Base-by-base conservation (phyloP, 1,140 invertebrate species). In the Drosophila rufa region DNA sequence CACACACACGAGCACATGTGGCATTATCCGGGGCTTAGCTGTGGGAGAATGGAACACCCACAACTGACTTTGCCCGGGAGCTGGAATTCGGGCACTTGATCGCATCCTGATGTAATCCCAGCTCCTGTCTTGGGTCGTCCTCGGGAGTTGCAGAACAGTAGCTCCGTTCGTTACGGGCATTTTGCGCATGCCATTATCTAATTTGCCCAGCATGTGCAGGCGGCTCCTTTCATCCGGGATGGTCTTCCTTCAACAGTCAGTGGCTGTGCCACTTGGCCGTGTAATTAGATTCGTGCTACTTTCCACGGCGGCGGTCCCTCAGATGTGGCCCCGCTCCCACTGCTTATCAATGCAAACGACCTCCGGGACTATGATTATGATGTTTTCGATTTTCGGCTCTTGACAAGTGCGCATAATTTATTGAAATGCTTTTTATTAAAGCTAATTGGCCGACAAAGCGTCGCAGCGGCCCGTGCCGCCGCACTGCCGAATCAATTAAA, bases 151-250 rank as follows among this genome's bases (percentile, higher is more conserved):
- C 53, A 56, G 84, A 86, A 90, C 84, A 87, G 85, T 87, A 90
- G 84, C 85, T 27, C 43, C 55, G 67, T 73, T 74, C 70, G 70
- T 51, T 73, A 60, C 53, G 45, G 55, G 27, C 33, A 71, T 75
- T 86, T 86, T 86, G 82, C 82, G 83, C 83, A 73, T 67, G 69
- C 78, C 73, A 87, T 87, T 87, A 87, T 87, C 80, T 87, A 87
- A 90, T 87, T 90, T 80, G 82, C 61, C 47, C 82, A 74, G 70
- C 70, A 74, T 74, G 70, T 51, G 46, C 68, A 74, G 71, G 60
- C 83, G 61, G 65, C 50, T 5, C 43, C 46, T 40, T 47, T 45
- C 59, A 62, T 69, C 57, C 45, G 12, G 22, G 43, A 25, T 42
- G 55, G 57, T 48, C 47, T 68, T 45, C 57, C 36, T 36, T 64